Conservation (phyloP, 2,888 invertebrate genomes). For the Cryptus viduatorius region DNA sequence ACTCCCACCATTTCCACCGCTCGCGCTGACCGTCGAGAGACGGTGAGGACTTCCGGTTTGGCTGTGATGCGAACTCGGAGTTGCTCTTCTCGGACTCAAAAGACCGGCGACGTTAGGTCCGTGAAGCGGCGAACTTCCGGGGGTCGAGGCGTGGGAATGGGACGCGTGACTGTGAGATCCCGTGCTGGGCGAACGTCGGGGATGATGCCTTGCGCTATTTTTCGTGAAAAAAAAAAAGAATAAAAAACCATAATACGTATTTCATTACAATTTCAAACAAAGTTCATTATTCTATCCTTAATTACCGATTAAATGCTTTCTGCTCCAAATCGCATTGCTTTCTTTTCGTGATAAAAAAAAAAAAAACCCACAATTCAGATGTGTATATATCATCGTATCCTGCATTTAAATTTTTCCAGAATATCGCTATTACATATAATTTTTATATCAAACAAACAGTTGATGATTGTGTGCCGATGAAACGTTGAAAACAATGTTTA, state of each 20-base stretch:
- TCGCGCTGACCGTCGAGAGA: slow-evolving; percentile 72
- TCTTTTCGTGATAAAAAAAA: background rate
- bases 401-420: background rate
- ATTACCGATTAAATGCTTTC: background rate
- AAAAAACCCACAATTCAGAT: too few relatives aligned
- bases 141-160: slow-evolving; percentile 80
- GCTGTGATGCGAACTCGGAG: slow-evolving; percentile 78
- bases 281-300: background rate
- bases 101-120: slow-evolving; percentile 79
- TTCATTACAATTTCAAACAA: background rate
- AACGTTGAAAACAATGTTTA: background rate
- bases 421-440: background rate
- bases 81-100: slow-evolving; percentile 80
- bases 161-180: slow-evolving; percentile 80
- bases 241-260: background rate
- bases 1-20: slow-evolving; percentile 77
- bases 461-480: background rate
- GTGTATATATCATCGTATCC: background rate
- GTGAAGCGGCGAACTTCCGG: slow-evolving; percentile 81
- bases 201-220: slow-evolving; percentile 80
- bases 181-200: slow-evolving; percentile 81
- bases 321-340: too few relatives aligned
- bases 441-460: background rate
- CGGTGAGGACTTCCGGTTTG: slow-evolving; percentile 79
- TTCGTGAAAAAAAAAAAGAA: slow-evolving; percentile 24